A percentile compares a stretch with the other conserved stretches of the same genome.
Conservation (phyloP, 1,140 invertebrate genomes). For the Caenorhabditis latens region DNA sequence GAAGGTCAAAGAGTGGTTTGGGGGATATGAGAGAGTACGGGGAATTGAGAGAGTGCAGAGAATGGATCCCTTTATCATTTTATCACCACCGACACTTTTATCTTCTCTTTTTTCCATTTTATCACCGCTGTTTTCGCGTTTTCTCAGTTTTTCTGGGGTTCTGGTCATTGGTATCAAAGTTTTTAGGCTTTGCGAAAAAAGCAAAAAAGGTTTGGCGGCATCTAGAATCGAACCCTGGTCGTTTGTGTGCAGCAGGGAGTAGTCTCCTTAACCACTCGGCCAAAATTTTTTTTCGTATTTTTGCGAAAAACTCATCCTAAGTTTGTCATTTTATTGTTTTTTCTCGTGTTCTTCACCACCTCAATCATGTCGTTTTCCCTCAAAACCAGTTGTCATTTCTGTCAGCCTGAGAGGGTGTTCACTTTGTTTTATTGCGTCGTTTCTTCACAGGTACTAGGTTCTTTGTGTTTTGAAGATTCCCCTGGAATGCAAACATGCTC, state of each 20-base stretch:
- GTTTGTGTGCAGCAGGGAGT: too few relatives aligned
- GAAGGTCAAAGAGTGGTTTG: conserved; percentile 47
- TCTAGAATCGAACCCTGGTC: too few relatives aligned
- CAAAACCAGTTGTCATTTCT: not conserved
- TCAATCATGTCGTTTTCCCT: not conserved
- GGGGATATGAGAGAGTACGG: not conserved
- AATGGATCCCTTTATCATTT: conserved; percentile 1
- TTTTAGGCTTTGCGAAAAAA: not conserved
- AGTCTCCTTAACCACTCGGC: not conserved
- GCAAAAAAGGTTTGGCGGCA: not conserved
- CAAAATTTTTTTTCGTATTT: too few relatives aligned
- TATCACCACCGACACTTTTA: conserved; percentile 4
- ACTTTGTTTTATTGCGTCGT: too few relatives aligned
- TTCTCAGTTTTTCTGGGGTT: not conserved
- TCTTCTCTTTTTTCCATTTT: not conserved
- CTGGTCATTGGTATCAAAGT: not conserved
- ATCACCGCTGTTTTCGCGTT: not conserved
- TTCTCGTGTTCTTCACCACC: not conserved
- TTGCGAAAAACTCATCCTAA: too few relatives aligned
- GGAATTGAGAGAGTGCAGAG: not conserved
- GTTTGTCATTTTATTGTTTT: not conserved
- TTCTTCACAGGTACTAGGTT: too few relatives aligned
- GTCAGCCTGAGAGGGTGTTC: not conserved
- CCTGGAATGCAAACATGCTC: not conserved
- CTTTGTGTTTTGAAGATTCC: not conserved